Conservation (phyloP, 1,140 invertebrate genomes). For the Drosophila athabasca region DNA sequence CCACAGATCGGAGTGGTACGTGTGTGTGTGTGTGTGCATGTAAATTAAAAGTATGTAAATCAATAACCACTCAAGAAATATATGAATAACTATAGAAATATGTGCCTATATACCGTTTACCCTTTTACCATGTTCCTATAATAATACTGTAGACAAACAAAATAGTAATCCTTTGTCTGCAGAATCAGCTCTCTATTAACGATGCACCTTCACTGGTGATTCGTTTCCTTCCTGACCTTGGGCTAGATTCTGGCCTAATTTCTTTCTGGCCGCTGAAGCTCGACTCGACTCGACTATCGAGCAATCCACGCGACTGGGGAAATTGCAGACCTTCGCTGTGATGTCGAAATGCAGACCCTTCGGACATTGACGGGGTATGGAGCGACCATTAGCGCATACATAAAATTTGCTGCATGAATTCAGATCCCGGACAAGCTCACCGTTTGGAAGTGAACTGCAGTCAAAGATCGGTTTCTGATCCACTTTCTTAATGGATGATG, state of each 20-base stretch:
- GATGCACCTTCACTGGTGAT: slow-evolving; percentile 6
- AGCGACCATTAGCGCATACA: slow-evolving; percentile 47
- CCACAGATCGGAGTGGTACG: neutral
- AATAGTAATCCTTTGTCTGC: no score
- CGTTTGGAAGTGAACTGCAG: slow-evolving; percentile 35
- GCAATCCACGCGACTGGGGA: slow-evolving; percentile 45
- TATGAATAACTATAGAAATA: neutral
- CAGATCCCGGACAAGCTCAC: slow-evolving; percentile 35
- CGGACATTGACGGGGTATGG: slow-evolving; percentile 50
- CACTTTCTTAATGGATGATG: neutral
- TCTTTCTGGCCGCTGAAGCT: slow-evolving; percentile 17
- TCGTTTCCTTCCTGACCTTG: slow-evolving; percentile 2
- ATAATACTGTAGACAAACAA: no score
- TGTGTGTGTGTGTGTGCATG: neutral
- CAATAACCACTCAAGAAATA: slow-evolving; percentile 27
- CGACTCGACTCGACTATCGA: neutral
- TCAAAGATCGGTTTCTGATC: slow-evolving; percentile 1
- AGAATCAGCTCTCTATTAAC: no score
- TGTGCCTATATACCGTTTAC: neutral
- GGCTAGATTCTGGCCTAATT: slow-evolving; percentile 14
- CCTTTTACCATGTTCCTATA: slow-evolving; percentile 28
- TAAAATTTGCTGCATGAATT: slow-evolving; percentile 59
- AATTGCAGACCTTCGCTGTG: slow-evolving; percentile 35
- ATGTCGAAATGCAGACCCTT: slow-evolving; percentile 51
- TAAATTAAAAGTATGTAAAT: neutral